Conservation (phyloP, 1,140 invertebrate species). For the Leptinotarsa defecta region DNA sequence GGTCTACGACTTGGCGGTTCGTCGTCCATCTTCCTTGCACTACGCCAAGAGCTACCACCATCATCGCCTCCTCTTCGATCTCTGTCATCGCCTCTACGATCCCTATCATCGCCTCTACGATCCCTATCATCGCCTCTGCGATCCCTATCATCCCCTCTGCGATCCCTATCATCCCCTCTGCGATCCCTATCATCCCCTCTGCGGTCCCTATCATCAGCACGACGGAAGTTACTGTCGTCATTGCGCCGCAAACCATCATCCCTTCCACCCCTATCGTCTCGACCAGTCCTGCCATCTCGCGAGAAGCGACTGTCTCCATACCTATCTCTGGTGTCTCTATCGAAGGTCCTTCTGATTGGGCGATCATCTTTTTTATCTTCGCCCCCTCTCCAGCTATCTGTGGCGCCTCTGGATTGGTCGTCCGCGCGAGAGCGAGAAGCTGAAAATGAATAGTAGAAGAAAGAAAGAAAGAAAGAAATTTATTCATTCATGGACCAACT, state of each 20-base stretch:
- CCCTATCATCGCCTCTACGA: slow-evolving; percentile 23
- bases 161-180: slow-evolving; percentile 26
- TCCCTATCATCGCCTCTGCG: slow-evolving; percentile 22
- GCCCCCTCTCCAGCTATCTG: slow-evolving; percentile 18
- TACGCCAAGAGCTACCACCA: slow-evolving; percentile 22
- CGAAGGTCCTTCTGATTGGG: slow-evolving; percentile 10
- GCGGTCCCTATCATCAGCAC: slow-evolving; percentile 19
- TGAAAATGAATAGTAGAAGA: background rate
- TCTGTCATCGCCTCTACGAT: slow-evolving; percentile 24
- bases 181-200: slow-evolving; percentile 26
- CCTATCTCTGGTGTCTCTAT: slow-evolving; percentile 24
- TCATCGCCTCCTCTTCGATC: slow-evolving; percentile 26
- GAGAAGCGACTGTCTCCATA: slow-evolving; percentile 21
- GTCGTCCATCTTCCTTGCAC: slow-evolving; percentile 18
- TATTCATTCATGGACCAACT: too few relatives aligned
- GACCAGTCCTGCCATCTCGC: slow-evolving; percentile 25
- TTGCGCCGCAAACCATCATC: slow-evolving; percentile 1
- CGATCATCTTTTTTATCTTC: slow-evolving; percentile 31
- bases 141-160: slow-evolving; percentile 25
- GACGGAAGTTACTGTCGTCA: background rate
- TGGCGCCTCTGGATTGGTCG: slow-evolving; percentile 7
- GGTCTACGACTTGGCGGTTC: slow-evolving; percentile 21
- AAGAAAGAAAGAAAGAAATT: too few relatives aligned
- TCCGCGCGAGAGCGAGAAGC: slow-evolving; percentile 28
- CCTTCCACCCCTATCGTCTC: slow-evolving; percentile 13